Evolutionary conservation across 2,888 invertebrate species (phyloP).

Genomic region (Dysmachus trigonus): DNA sequence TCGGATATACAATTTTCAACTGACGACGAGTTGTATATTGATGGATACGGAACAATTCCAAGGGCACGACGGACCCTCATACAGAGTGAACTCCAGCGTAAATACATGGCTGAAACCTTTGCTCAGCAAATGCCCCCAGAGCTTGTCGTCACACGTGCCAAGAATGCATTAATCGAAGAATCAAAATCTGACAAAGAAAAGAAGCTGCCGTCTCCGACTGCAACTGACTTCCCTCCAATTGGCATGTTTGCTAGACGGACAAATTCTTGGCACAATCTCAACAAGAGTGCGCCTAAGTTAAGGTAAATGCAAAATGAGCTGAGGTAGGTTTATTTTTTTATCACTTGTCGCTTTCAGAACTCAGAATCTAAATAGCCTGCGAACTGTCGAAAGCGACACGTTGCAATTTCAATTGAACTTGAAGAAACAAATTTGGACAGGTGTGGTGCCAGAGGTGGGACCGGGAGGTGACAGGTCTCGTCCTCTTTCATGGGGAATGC

Average conservation of each 20-base stretch:
- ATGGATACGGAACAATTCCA: slow-evolving; percentile 54
- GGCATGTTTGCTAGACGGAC: slow-evolving; percentile 55
- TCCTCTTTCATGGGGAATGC: slow-evolving; percentile 76
- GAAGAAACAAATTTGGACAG: slow-evolving; percentile 80
- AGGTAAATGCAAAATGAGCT: slow-evolving; percentile 50
- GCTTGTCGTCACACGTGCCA: slow-evolving; percentile 64
- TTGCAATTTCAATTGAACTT: slow-evolving; percentile 74
- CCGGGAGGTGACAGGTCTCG: slow-evolving; percentile 51
- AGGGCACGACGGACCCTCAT: slow-evolving; percentile 57
- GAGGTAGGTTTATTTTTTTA: background rate
- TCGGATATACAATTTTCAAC: slow-evolving; percentile 70
- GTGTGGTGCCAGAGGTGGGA: slow-evolving; percentile 64
- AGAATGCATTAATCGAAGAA: slow-evolving; percentile 51
- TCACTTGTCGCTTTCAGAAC: slow-evolving; percentile 37
- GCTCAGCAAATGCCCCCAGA: slow-evolving; percentile 64
- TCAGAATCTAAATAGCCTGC: slow-evolving; percentile 39
- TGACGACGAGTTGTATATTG: slow-evolving; percentile 68
- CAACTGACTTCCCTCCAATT: slow-evolving; percentile 55
- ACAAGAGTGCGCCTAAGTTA: slow-evolving; percentile 54
- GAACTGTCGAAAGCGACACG: slow-evolving; percentile 55
- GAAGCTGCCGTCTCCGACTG: slow-evolving; percentile 29
- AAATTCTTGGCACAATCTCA: slow-evolving; percentile 62
- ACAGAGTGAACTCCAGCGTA: slow-evolving; percentile 60
- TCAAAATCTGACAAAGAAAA: slow-evolving; percentile 5
- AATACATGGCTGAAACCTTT: background rate